Conservation (phyloP, 2,113 vertebrate genomes). For the Elanoides forficatus region DNA sequence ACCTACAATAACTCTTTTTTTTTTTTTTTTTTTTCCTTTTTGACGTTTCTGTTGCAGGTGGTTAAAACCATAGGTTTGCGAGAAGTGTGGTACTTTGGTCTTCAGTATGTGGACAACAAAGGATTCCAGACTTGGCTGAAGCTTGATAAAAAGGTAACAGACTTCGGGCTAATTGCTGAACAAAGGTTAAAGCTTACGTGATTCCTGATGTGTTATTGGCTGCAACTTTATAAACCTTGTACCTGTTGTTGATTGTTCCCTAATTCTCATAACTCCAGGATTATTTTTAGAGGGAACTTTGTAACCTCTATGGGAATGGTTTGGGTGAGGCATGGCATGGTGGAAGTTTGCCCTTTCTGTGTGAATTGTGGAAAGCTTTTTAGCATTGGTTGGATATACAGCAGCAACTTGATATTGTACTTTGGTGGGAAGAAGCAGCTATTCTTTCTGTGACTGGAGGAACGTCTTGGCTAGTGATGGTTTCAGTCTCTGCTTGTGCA, state of each 20-base stretch:
- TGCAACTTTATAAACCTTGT: not conserved
- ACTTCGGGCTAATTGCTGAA: not conserved
- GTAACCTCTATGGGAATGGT: not conserved
- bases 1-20: not conserved
- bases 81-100: slow-evolving; percentile 97
- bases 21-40: not conserved
- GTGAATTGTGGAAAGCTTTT: not conserved
- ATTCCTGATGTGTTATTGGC: not conserved
- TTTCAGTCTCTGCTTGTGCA: not conserved
- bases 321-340: not conserved
- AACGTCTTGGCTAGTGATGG: not conserved
- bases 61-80: slow-evolving; percentile 94
- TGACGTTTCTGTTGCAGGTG: slow-evolving; percentile 76
- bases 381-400: not conserved
- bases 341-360: not conserved
- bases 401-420: not conserved
- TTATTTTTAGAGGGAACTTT: not conserved
- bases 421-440: not conserved
- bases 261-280: not conserved
- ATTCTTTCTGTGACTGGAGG: not conserved
- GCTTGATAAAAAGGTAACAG: slow-evolving; percentile 93
- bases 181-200: not conserved
- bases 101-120: slow-evolving; percentile 90
- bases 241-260: not conserved
- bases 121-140: slow-evolving; percentile 94